A percentile compares a stretch with the other conserved stretches of the same genome.
phyloP scores from a whole-genome alignment of 2,888 invertebrate species.

The Tetragnatha montana region DNA sequence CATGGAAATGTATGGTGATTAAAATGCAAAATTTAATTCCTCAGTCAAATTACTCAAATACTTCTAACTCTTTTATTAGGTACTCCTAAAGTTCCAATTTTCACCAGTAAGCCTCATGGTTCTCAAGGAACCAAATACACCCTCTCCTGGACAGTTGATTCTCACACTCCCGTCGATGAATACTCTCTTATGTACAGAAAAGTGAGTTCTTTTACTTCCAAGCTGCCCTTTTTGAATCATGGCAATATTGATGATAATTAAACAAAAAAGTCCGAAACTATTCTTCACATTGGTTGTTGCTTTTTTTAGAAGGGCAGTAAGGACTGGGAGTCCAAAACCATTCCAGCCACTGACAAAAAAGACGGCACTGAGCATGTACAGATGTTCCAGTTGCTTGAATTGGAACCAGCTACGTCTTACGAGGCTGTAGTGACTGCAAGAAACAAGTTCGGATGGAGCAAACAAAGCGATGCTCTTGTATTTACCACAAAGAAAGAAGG shows the following conservation, averaged over 20 bases:
- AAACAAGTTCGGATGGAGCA: slow-evolving; percentile 67
- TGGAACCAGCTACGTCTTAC: slow-evolving; percentile 60
- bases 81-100: slow-evolving; percentile 65
- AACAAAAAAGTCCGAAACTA: not conserved
- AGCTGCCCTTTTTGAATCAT: too few species aligned
- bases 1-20: not conserved
- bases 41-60: not conserved
- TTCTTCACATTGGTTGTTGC: not conserved
- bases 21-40: not conserved
- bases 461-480: slow-evolving; percentile 61
- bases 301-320: slow-evolving; percentile 42
- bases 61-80: slow-evolving; percentile 21
- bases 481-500: slow-evolving; percentile 65
- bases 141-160: slow-evolving; percentile 62
- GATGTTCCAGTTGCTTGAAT: slow-evolving; percentile 49
- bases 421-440: slow-evolving; percentile 65
- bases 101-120: slow-evolving; percentile 67
- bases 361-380: slow-evolving; percentile 41
- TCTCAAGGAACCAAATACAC: slow-evolving; percentile 64
- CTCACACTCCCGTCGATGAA: slow-evolving; percentile 64
- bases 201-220: slow-evolving; percentile 5
- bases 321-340: slow-evolving; percentile 54
- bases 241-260: not conserved
- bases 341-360: slow-evolving; percentile 41
- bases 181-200: slow-evolving; percentile 60